phyloP scores from a whole-genome alignment of 2,888 invertebrate genomes.

The Drosophila nigricruria region DNA sequence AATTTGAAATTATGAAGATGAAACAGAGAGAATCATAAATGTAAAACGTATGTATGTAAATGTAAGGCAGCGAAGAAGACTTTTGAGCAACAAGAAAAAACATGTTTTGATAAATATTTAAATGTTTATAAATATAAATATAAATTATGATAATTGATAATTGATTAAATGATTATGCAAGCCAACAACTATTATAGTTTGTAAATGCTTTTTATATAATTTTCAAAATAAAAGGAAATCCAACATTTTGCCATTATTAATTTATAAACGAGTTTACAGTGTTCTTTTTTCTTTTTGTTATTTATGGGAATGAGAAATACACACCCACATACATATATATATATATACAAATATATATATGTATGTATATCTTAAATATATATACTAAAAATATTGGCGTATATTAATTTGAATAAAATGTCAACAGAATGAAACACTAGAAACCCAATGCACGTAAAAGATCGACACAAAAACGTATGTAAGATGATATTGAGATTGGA shows the following conservation, averaged over 20 bases:
- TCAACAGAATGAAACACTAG: constrained; percentile 48
- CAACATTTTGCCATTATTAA: constrained; percentile 78
- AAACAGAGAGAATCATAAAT: constrained; percentile 60
- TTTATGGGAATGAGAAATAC: constrained; percentile 52
- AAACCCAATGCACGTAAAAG: constrained; percentile 50
- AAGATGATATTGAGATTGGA: constrained; percentile 23
- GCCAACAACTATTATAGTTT: constrained; percentile 80
- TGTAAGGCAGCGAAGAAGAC: constrained; percentile 78
- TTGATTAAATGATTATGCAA: constrained; percentile 76
- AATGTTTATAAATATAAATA: constrained; percentile 72
- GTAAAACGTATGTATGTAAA: constrained; percentile 73
- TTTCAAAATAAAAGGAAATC: constrained; percentile 72
- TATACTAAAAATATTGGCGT: constrained; percentile 75
- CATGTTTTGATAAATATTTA: constrained; percentile 82
- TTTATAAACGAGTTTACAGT: constrained; percentile 63
- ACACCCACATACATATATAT: constrained; percentile 17
- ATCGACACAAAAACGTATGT: constrained; percentile 42
- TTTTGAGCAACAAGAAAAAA: constrained; percentile 82
- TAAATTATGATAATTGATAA: constrained; percentile 60
- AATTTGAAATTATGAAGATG: constrained; percentile 53
- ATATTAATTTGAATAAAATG: constrained; percentile 56
- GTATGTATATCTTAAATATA: constrained; percentile 40
- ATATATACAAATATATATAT: constrained; percentile 32
- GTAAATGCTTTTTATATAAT: constrained; percentile 81
- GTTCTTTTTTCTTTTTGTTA: constrained; percentile 59